Evolutionary conservation across 2,113 vertebrate genomes (phyloP), one percentile per base, ranked within the genome.

Genomic region (Orycteropus afer): DNA sequence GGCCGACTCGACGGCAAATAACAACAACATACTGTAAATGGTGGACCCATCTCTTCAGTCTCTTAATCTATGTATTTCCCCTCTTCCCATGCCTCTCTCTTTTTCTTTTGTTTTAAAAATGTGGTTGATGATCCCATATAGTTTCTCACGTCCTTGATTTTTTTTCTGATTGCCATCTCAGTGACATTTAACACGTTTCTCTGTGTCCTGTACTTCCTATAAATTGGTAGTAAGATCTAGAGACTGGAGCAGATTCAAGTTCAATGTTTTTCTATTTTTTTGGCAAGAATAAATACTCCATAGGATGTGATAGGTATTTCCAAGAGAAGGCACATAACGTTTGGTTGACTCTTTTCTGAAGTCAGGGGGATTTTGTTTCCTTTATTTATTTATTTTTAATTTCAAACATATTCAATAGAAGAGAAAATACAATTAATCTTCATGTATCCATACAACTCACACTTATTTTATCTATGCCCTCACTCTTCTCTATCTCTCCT

Each of bases 91-190:
- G 5, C 5, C 32, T 0, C 37, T 2, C 40, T 20, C 4, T 57
- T 88, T 87, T 63, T n/a, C 34, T 80, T 69, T 69, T 59, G 71
- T 86, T 23, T 40, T 89, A 57, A 34, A 90, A 93, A 80, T 17
- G 4, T 80, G 32, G 27, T 55, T 11, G 42, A 57, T 10, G 57
- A 5, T 2, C 84, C 37, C 37, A 55, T 29, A 27, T 37, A 45
- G 13, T 78, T 25, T 90, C 25, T 34, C 51, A 22, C 1, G 34
- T 12, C 67, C 23, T 71, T 71, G 13, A 53, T 22, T 57, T 11
- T 83, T n/a, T 27, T 83, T n/a, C 34, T 51, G n/a, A 94, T 23
- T 53, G 13, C n/a, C 13, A 37, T 55, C n/a, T 88, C 59, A 71
- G 40, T 22, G 74, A 4, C 10, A 53, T 53, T 81, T 65, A 73